Conservation (phyloP, 2,797 vertebrate species). For the Periparus ater region DNA sequence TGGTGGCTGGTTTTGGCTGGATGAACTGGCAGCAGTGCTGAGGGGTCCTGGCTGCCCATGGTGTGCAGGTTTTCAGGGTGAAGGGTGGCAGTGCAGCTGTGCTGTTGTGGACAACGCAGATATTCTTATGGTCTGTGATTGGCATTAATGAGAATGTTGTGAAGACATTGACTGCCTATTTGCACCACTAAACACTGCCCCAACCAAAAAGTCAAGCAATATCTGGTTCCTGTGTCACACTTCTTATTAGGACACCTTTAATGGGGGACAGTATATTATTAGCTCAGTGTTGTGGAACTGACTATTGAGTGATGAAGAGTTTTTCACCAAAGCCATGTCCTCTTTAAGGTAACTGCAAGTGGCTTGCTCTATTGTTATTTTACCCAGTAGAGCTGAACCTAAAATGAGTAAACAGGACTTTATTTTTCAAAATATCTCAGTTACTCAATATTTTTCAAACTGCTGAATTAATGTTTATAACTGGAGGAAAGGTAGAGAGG, state of each 20-base stretch:
- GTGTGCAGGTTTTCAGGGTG: fast-evolving
- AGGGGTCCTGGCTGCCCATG: neutral
- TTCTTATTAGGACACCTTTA: neutral
- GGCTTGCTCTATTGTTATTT: neutral
- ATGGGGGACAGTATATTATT: neutral
- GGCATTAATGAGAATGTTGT: neutral
- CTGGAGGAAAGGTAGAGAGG: neutral
- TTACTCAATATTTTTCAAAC: neutral
- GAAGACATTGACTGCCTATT: neutral
- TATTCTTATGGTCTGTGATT: fast-evolving
- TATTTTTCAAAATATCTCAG: neutral
- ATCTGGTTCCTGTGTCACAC: fast-evolving
- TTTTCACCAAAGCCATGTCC: neutral
- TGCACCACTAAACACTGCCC: neutral
- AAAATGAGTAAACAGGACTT: neutral
- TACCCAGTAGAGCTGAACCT: neutral
- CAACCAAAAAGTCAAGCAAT: neutral
- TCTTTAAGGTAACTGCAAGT: neutral
- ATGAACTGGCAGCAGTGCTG: neutral
- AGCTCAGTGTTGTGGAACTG: neutral
- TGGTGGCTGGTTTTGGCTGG: fast-evolving
- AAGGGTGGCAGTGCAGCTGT: neutral
- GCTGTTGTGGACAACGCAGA: fast-evolving
- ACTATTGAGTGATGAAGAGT: fast-evolving
- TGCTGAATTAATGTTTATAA: neutral